Evolutionary conservation across 2,888 invertebrate genomes (phyloP).

Genomic region (Ophion slaviceki): DNA sequence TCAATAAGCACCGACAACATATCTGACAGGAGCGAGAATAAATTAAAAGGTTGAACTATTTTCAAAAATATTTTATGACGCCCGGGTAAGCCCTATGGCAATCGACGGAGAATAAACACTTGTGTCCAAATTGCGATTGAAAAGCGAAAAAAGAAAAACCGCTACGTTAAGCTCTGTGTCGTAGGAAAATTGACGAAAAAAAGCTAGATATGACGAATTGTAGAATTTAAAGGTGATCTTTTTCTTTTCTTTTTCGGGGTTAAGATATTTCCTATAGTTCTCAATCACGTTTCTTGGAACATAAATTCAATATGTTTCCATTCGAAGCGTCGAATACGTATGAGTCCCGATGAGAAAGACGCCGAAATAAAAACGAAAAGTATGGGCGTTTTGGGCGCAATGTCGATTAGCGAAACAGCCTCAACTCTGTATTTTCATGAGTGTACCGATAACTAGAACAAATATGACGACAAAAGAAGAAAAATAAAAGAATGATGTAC

Average conservation of each 20-base stretch:
- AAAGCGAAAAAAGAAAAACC: too few relatives aligned
- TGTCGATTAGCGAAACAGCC: neutral
- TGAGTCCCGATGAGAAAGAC: too few relatives aligned
- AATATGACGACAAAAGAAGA: slow-evolving; percentile 1
- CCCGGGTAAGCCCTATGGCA: neutral
- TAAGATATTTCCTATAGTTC: neutral
- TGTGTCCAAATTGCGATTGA: too few relatives aligned
- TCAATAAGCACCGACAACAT: slow-evolving; percentile 60
- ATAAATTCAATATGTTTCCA: neutral
- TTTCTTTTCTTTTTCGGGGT: neutral
- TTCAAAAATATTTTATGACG: slow-evolving; percentile 23
- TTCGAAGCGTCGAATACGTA: neutral
- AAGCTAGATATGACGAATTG: neutral
- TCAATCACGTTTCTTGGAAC: neutral
- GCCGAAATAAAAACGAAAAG: neutral
- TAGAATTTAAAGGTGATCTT: neutral
- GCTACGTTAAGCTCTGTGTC: too few relatives aligned
- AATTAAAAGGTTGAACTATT: slow-evolving; percentile 49
- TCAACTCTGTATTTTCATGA: slow-evolving; percentile 60
- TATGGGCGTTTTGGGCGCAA: neutral
- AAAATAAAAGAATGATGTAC: slow-evolving; percentile 67
- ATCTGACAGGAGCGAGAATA: slow-evolving; percentile 42
- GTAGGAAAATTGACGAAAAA: too few relatives aligned
- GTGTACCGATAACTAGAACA: slow-evolving; percentile 56
- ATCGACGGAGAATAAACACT: neutral